A percentile compares a stretch with the other conserved stretches of the same genome.
Evolutionary conservation across 2,113 vertebrate genomes (phyloP).

Genomic region (Percopsis transmontana): DNA sequence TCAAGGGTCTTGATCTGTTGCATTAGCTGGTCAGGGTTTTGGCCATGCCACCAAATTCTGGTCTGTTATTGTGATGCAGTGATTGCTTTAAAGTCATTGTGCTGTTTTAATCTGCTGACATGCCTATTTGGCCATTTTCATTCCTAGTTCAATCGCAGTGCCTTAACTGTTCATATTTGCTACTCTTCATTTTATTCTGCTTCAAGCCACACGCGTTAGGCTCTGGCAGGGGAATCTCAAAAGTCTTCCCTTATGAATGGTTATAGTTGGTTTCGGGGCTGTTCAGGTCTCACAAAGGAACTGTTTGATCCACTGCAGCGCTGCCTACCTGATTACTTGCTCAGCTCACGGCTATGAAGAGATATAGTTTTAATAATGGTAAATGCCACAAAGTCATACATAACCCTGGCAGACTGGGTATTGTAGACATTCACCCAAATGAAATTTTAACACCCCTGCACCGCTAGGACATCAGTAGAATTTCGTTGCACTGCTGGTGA

Average conservation of each 20-base stretch:
- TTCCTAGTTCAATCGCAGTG: background rate
- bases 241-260: slow-evolving; percentile 43
- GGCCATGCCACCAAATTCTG: background rate
- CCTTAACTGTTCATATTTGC: slow-evolving; percentile 10
- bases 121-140: background rate
- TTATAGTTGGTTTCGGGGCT: slow-evolving; percentile 12
- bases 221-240: slow-evolving; percentile 40
- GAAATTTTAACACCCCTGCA: slow-evolving; percentile 32
- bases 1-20: no score
- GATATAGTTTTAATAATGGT: slow-evolving; percentile 34
- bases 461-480: slow-evolving; percentile 38
- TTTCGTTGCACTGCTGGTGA: slow-evolving; percentile 16
- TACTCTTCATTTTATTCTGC: slow-evolving; percentile 40
- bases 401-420: slow-evolving; percentile 36
- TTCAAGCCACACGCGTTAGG: slow-evolving; percentile 17
- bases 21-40: no score
- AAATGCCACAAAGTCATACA: slow-evolving; percentile 38
- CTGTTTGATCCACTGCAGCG: slow-evolving; percentile 46
- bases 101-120: background rate
- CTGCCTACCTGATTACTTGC: slow-evolving; percentile 43
- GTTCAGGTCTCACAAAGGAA: slow-evolving; percentile 54
- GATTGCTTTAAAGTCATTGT: background rate
- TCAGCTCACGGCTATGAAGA: slow-evolving; percentile 40
- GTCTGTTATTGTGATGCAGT: background rate
- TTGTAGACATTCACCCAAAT: slow-evolving; percentile 50